Evolutionary conservation across 1,140 invertebrate species (phyloP).

Genomic region (Phymorhynchus buccinoides): DNA sequence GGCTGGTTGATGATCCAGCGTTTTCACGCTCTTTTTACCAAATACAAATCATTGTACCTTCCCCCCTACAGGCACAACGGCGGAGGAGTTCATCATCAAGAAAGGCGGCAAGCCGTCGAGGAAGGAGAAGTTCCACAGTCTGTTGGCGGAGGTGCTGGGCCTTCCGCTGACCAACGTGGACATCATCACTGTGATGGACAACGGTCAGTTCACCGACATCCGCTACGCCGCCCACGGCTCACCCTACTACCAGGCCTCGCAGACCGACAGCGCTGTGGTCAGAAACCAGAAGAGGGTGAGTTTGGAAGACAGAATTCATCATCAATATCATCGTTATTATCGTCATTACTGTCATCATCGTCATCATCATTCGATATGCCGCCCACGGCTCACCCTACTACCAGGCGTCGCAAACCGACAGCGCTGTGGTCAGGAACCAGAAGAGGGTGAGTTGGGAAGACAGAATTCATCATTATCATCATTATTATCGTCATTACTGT

Average conservation of each 20-base stretch:
- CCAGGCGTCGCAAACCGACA: conserved; percentile 93
- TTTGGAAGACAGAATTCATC: no score
- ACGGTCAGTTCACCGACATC: conserved; percentile 78
- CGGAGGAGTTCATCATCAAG: conserved; percentile 90
- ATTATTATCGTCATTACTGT: no score
- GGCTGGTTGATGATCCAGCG: no score
- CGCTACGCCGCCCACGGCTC: conserved; percentile 95
- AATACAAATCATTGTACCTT: no score
- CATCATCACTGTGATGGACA: conserved; percentile 87
- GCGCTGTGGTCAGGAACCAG: conserved; percentile 92
- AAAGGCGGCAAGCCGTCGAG: conserved; percentile 76
- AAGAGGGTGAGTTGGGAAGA: conserved; percentile 80
- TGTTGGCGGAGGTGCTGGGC: conserved; percentile 84
- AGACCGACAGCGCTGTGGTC: conserved; percentile 93
- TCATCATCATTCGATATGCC: conserved; percentile 88
- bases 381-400: conserved; percentile 97
- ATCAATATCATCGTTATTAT: no score
- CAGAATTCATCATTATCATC: no score
- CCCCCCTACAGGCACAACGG: conserved; percentile 83
- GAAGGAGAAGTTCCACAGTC: conserved; percentile 89
- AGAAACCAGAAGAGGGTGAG: conserved; percentile 89
- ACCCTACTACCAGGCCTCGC: conserved; percentile 94
- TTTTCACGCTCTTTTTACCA: no score
- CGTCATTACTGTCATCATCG: conserved; percentile 87
- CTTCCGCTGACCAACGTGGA: conserved; percentile 91